Base-by-base conservation (phyloP, 2,113 vertebrate genomes). In the Alligator mississippiensis region DNA sequence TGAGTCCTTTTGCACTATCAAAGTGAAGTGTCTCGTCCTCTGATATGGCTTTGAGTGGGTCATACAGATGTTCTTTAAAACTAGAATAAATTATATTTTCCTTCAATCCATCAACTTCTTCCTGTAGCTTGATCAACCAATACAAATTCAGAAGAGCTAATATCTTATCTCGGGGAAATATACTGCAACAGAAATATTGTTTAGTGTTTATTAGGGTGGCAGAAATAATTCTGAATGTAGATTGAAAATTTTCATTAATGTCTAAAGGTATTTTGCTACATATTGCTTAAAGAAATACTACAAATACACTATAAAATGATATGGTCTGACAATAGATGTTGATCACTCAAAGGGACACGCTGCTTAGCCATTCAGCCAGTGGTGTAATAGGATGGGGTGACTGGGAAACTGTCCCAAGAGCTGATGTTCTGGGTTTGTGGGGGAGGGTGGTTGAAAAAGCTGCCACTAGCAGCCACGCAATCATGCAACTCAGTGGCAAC, bases 121-220 rank as follows among this genome's bases (percentile, higher is more conserved):
- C 85, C n/a, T 47, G 62, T 38, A 19, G 57, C 16, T 75, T 63
- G 81, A 82, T 21, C 92, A 95, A 75, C 24, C 61, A 78, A 90
- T 85, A 30, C 24, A 76, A 11, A 28, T 90, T 92, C 87, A 90
- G 38, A 80, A 80, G 54, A 64, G 85, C 80, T 70, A 82, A 47
- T 76, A 92, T 75, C 74, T 90, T 89, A 75, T 91, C 90, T 76
- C 47, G 82, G 64, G 80, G 30, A 10, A 93, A 24, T 88, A 93
- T 92, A 62, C 90, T 94, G 59, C 57, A 95, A 92, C 62, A 55
- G 62, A 77, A 77, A 59, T 60, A 83, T 54, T 21, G 57, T 58
- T 77, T 27, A 77, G n/a, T 78, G 54, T 30, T 30, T 30, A 85
- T 79, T n/a, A 25, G 22, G 16, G 60, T 27, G 22, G 59, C 11